Conservation (phyloP, 2,113 vertebrate genomes). For the Mus pahari region DNA sequence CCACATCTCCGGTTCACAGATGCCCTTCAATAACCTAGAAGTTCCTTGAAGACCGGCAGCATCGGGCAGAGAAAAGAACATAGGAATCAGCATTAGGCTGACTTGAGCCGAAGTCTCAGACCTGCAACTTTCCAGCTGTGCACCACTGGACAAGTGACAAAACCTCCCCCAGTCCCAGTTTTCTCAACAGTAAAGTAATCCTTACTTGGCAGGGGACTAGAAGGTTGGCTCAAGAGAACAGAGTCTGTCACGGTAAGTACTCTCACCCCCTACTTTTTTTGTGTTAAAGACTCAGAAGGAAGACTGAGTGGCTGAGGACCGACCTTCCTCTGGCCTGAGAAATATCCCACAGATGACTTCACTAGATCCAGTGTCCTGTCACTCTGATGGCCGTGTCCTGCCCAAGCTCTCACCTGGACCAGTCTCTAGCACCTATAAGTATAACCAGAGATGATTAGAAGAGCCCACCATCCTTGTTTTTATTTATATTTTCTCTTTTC, state of each 20-base stretch:
- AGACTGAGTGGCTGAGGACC: neutral
- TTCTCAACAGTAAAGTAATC: neutral
- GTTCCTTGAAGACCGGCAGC: neutral
- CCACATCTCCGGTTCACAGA: neutral
- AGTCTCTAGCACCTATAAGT: neutral
- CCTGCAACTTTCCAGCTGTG: conserved; percentile 8
- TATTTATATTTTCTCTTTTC: neutral
- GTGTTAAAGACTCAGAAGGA: conserved; percentile 7
- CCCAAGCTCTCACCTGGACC: neutral
- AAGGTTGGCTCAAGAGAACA: neutral
- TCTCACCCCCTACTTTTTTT: neutral
- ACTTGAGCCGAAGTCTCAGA: neutral
- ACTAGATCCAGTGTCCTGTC: neutral
- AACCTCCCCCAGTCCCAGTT: neutral
- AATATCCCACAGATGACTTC: conserved; percentile 7
- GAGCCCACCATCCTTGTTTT: neutral
- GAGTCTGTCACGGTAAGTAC: neutral
- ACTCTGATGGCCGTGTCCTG: neutral
- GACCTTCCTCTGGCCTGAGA: neutral
- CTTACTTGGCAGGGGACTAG: neutral
- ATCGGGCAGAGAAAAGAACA: neutral
- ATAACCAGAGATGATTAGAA: conserved; percentile 8
- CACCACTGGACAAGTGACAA: neutral
- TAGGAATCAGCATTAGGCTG: neutral
- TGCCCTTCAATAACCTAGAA: neutral